Evolutionary conservation across 2,888 invertebrate genomes (phyloP).

Genomic region (Phengaris alcon): DNA sequence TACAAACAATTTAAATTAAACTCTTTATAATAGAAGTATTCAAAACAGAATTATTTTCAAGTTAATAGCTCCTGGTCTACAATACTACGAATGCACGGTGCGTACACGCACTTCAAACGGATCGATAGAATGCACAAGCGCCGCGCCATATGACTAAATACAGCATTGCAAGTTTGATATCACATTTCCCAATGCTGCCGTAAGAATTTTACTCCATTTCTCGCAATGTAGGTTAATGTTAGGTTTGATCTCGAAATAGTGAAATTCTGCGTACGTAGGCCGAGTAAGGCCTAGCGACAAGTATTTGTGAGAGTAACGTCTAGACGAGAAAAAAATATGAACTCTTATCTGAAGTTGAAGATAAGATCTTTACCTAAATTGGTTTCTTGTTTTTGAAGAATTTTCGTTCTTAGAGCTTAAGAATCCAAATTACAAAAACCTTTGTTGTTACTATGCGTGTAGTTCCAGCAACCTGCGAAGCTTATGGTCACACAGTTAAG

Average conservation of each 20-base stretch:
- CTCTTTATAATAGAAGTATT: too few species aligned
- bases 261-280: neutral
- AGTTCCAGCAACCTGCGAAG: too few species aligned
- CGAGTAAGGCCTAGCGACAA: neutral
- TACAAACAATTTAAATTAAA: too few species aligned
- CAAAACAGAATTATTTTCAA: too few species aligned
- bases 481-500: too few species aligned
- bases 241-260: conserved; percentile 20
- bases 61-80: neutral
- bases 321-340: neutral
- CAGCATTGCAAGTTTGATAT: conserved; percentile 16
- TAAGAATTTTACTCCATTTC: conserved; percentile 16
- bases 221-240: conserved; percentile 20
- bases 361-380: too few species aligned
- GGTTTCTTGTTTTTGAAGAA: too few species aligned
- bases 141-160: conserved; percentile 31
- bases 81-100: neutral
- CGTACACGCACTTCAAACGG: conserved; percentile 14
- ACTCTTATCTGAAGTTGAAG: too few species aligned
- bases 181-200: neutral
- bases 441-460: neutral
- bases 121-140: conserved; percentile 5
- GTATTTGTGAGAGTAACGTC: neutral
- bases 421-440: too few species aligned
- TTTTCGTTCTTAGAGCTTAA: too few species aligned